Evolutionary conservation across 2,888 invertebrate genomes (phyloP), one percentile per base, ranked within the genome.

Genomic region (Andrena bucephala): DNA sequence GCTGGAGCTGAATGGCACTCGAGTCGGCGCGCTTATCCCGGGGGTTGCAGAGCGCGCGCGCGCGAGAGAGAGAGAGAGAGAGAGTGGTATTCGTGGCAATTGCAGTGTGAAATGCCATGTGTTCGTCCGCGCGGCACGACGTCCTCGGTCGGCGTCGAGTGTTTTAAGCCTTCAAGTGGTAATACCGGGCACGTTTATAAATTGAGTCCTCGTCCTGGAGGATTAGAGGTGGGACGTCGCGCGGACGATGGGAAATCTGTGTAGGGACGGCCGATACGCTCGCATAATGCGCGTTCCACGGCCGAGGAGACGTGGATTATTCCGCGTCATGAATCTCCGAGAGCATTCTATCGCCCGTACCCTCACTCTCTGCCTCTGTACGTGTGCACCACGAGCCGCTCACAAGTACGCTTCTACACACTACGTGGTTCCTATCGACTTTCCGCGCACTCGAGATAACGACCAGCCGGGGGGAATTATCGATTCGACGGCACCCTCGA

Each of bases 91-190:
- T 87, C 78, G 83, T 77, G 81, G 70, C 81, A 88, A 90, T 85
- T 87, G 86, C 91, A 88, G 85, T 90, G 90, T 88, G 85, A 91
- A 91, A 91, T 89, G 85, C 85, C 89, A 88, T 90, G 90, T 90
- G 89, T 81, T 77, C 74, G 81, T 68, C 71, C 68, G 71, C 68
- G 36, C 54, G 63, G 71, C 52, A 63, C 63, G 83, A 73, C 83
- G 83, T 63, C 85, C 82, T 76, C 87, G 86, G 65, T 85, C 85
- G 83, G 77, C 83, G 85, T 88, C 86, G 91, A 90, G 90, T 91
- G 90, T 90, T 91, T 91, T 91, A 91, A 91, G 90, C 89, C 91
- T 90, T 90, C 89, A 88, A 90, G 90, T 88, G 90, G 88, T 89
- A 90, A 91, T 89, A 86, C 89, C 88, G 85, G 76, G 84, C 89